Conservation (phyloP, 2,888 invertebrate species). For the Beris morrisii region DNA sequence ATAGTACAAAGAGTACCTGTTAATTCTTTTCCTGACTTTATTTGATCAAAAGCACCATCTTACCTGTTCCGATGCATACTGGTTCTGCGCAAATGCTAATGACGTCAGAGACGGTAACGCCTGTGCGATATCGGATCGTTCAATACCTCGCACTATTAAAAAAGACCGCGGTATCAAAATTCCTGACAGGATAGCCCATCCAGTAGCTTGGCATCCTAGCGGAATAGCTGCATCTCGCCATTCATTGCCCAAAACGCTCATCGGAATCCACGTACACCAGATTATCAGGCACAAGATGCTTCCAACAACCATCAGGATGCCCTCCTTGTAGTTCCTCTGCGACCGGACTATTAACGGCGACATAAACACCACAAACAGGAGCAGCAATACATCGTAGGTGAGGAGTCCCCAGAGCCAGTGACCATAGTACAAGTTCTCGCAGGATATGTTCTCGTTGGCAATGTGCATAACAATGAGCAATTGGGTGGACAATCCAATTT, state of each 20-base stretch:
- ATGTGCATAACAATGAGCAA: conserved; percentile 56
- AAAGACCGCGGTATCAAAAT: conserved; percentile 72
- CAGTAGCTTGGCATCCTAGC: conserved; percentile 64
- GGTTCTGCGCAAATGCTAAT: conserved; percentile 56
- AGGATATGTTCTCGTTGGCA: conserved; percentile 57
- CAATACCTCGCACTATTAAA: conserved; percentile 66
- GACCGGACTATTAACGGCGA: conserved; percentile 66
- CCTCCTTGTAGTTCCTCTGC: conserved; percentile 70
- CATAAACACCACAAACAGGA: conserved; percentile 61
- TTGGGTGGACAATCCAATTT: conserved; percentile 60
- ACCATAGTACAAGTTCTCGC: conserved; percentile 58
- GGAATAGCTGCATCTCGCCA: conserved; percentile 65
- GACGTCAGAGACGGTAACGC: conserved; percentile 59
- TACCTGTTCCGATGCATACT: conserved; percentile 56
- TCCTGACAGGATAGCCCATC: conserved; percentile 63
- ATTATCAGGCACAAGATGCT: conserved; percentile 60
- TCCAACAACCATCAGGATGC: conserved; percentile 61
- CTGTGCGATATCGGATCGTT: conserved; percentile 63
- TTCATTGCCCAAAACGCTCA: conserved; percentile 59
- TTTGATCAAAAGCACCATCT: conserved; percentile 26
- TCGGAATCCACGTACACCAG: conserved; percentile 65
- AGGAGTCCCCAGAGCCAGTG: conserved; percentile 58
- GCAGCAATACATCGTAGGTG: conserved; percentile 65
- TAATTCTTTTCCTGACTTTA: no score
- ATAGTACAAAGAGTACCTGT: no score